Evolutionary conservation across 2,113 vertebrate species (phyloP), one percentile per base, ranked within the genome.

Genomic region (Atherinomorus stipes): DNA sequence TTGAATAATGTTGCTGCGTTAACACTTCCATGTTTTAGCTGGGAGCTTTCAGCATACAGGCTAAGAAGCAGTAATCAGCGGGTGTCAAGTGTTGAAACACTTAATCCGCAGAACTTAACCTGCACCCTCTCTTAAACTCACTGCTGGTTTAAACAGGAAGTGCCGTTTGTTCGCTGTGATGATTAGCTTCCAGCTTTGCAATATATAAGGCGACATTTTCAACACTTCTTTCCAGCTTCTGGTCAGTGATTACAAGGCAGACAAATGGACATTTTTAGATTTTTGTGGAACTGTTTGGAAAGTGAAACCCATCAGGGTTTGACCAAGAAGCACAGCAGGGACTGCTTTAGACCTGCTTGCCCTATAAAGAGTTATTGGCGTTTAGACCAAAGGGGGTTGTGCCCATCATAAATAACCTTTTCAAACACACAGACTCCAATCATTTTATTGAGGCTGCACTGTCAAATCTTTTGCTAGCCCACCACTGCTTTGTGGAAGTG

Each of bases 381-480:
- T 87, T 90, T 90, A 51, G 80, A 88, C 85, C 82, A 50, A 87
- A 88, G 90, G 74, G 71, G 85, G 85, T 83, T 57, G 11, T 77
- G 86, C 79, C 89, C 81, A 85, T 86, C 83, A 84, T 86, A 83
- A 90, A 90, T 93, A 92, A 94, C 93, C 93, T 94, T 94, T 94
- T 84, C 87, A 89, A 74, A 80, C 71, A 79, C 80, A 47, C 76
- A 69, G 83, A 80, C 85, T 87, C 91, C 88, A 93, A 89, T 74
- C 66, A 79, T 81, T 74, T 67, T 72, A 85, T 86, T 71, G 81
- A 91, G 73, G 77, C 81, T 67, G 47, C 58, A 57, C 63, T 69
- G 88, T 92, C 77, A 81, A 90, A 85, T 81, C 80, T 69, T 76
- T 44, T 42, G 67, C 77, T 80, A 58, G 78, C 81, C 67, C 8